Evolutionary conservation across 35 echinoderm and acorn worm genomes (phyloP).

Genomic region (Holothuria glaberrima): DNA sequence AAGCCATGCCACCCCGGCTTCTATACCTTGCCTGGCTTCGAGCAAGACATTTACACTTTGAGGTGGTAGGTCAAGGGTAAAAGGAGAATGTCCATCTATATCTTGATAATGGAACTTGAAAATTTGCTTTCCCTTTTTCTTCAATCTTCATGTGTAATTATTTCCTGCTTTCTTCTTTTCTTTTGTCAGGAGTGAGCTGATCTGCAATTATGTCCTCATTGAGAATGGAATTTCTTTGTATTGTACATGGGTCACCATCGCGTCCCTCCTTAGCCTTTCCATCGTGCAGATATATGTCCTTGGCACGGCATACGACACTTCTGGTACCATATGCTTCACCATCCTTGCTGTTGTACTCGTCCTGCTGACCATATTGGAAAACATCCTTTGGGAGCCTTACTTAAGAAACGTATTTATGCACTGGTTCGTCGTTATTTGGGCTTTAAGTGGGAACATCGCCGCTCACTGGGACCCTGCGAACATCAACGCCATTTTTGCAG

Average conservation of each 20-base stretch:
- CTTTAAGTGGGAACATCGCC: background rate
- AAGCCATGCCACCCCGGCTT: too few species aligned
- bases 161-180: too few species aligned
- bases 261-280: background rate
- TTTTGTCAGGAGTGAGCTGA: too few species aligned
- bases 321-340: slow-evolving; percentile 24
- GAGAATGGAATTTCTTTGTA: slow-evolving; percentile 10
- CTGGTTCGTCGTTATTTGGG: background rate
- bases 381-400: background rate
- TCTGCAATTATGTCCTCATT: too few species aligned
- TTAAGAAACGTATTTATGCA: background rate
- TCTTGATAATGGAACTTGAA: too few species aligned
- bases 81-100: too few species aligned
- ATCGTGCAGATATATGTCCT: slow-evolving; percentile 18
- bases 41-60: too few species aligned
- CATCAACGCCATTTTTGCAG: slow-evolving; percentile 4
- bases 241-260: slow-evolving; percentile 15
- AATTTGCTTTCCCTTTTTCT: too few species aligned
- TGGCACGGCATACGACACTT: background rate
- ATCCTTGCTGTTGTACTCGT: background rate
- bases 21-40: too few species aligned
- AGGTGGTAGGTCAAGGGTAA: too few species aligned
- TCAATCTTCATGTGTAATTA: too few species aligned
- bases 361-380: background rate
- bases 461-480: slow-evolving; percentile 15